Conservation (phyloP, 2,113 vertebrate species). For the Micronisus gabar region DNA sequence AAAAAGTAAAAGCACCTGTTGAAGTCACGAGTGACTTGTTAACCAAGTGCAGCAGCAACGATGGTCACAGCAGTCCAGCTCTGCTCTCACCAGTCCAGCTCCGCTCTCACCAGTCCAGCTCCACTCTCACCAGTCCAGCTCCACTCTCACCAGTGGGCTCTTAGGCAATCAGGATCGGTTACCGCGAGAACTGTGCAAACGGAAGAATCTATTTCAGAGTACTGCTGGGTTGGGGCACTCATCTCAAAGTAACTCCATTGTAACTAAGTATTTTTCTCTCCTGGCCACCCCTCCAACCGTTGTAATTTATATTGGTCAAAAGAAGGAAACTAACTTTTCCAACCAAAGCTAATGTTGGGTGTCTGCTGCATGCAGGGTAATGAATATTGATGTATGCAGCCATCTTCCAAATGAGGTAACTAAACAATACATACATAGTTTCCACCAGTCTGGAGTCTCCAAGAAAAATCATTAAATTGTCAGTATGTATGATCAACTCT, state of each 20-base stretch:
- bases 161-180: slow-evolving; percentile 24
- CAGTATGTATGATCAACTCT: slow-evolving; percentile 35
- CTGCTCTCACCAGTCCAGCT: background rate
- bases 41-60: background rate
- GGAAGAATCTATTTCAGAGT: background rate
- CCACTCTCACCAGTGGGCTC: background rate
- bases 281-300: background rate
- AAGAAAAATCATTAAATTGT: slow-evolving; percentile 59
- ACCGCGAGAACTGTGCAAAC: background rate
- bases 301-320: background rate
- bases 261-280: background rate
- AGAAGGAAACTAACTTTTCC: background rate
- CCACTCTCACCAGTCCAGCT: background rate
- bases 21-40: background rate
- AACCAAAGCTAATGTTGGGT: background rate
- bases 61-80: background rate
- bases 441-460: background rate
- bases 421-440: slow-evolving; percentile 2
- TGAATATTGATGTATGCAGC: background rate
- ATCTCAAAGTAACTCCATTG: background rate
- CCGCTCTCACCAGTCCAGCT: no score
- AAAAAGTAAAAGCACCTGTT: slow-evolving; percentile 11
- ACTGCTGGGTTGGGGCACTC: background rate
- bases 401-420: slow-evolving; percentile 26
- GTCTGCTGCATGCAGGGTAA: background rate